Base-by-base conservation (phyloP, 2,113 vertebrate species). In the Planiliza haematocheilus region DNA sequence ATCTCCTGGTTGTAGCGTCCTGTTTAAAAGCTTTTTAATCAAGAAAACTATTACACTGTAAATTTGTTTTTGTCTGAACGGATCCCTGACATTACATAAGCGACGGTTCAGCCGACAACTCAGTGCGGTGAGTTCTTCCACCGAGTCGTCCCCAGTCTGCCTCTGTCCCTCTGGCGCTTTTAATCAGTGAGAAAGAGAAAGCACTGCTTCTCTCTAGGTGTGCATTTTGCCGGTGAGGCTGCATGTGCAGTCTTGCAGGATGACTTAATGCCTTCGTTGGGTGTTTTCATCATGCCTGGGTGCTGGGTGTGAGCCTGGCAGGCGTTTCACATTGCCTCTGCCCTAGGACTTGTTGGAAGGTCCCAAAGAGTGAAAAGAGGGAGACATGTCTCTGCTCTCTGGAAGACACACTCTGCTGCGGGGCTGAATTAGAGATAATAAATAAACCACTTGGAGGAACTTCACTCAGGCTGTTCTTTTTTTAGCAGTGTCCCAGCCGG, bases 181-280 rank as follows among this genome's bases (percentile, higher is more conserved):
- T 46, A 60, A 56, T 74, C 60, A 79, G 45, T 52, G 63, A 62
- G 71, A 82, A 70, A 78, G 43, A 68, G 42, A 71, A 71, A 74
- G 48, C 46, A 0, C 13, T 37, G 37, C 49, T 69, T 58, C 10
- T 70, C 46, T 57, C 52, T 39, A 38, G 21, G 12, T 53, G 53
- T 52, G 38, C 51, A 37, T 62, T 74, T 71, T n/a, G 67, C 67
- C 49, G 76, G 17, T 38, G 46, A 39, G 41, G 59, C 60, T 62
- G 72, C 87, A 84, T 90, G 89, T 85, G 53, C 48, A 63, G 68
- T 90, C 88, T 84, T 90, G 88, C 70, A 66, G 63, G 38, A 79
- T 90, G 89, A 91, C 90, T 90, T 91, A 85, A 91, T 84, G 78
- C 80, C 70, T 79, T 74, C 46, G 38, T 50, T 74, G 30, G 79